Evolutionary conservation across 2,797 vertebrate genomes (phyloP).

Genomic region (Aphelocoma californica): DNA sequence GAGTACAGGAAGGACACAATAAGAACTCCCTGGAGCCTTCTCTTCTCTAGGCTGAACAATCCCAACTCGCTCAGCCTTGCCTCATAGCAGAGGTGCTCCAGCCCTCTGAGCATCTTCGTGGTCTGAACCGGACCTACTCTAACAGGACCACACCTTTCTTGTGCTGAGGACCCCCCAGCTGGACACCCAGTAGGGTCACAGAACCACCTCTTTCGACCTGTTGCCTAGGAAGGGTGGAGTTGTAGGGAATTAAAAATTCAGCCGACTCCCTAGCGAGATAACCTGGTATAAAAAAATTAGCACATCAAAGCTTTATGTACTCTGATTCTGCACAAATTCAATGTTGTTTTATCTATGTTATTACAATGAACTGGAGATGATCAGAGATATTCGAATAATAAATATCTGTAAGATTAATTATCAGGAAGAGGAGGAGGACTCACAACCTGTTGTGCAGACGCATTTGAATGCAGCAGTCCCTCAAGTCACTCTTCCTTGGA

Average conservation of each 20-base stretch:
- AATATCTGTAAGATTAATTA: background rate
- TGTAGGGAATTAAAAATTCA: background rate
- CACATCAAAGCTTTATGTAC: background rate
- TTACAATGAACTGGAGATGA: background rate
- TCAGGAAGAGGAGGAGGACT: background rate
- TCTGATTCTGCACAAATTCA: background rate
- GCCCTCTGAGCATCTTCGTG: background rate
- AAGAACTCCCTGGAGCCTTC: background rate
- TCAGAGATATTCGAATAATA: background rate
- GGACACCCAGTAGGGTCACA: background rate
- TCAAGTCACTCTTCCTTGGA: background rate
- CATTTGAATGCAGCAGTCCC: background rate
- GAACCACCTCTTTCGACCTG: background rate
- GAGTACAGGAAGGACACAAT: background rate
- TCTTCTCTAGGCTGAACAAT: background rate
- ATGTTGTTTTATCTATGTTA: background rate
- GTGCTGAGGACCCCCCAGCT: background rate
- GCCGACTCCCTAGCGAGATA: background rate
- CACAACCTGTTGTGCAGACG: background rate
- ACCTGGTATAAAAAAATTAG: background rate
- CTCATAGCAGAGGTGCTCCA: background rate
- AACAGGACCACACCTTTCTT: background rate
- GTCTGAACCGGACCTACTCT: background rate
- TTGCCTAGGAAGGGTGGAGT: background rate
- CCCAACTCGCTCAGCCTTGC: rapidly evolving